Percentiles rank a stretch among this genome's conserved stretches.
These are phyloP conservation scores for Herpailurus yagouaroundi DNA, from an alignment of 2,113 vertebrate species.

Conservation along the genomic window DNA sequence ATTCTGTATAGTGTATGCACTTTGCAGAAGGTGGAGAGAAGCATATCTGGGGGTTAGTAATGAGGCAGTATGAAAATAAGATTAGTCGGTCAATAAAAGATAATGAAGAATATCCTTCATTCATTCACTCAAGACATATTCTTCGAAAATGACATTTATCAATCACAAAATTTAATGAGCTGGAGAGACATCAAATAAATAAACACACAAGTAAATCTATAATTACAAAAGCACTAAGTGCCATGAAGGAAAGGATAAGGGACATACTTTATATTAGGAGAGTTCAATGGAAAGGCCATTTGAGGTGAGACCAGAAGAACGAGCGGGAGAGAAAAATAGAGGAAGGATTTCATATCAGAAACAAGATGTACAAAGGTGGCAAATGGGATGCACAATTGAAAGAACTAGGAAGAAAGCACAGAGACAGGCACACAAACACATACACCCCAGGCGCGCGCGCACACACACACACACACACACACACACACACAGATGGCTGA, in stretches of 20 bases:
- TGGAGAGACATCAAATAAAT: not conserved
- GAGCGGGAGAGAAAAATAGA: not conserved
- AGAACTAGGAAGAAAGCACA: not conserved
- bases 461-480: not conserved
- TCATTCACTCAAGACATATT: not conserved
- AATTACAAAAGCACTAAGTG: not conserved
- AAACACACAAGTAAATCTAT: not conserved
- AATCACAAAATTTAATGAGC: not conserved
- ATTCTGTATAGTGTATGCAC: not conserved
- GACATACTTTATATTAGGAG: accelerated
- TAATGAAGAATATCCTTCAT: not conserved
- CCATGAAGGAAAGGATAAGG: not conserved
- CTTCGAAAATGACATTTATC: not conserved
- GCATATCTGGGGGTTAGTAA: not conserved
- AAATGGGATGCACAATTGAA: not conserved
- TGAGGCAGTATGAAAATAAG: not conserved
- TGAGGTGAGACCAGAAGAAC: not conserved
- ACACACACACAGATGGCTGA: not conserved
- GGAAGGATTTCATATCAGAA: not conserved
- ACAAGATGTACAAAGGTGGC: not conserved
- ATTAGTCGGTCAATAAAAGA: not conserved
- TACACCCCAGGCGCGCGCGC: accelerated
- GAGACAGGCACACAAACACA: not conserved
- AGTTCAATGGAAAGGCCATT: not conserved
- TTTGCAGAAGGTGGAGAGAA: not conserved